phyloP scores from a whole-genome alignment of 2,113 vertebrate species.

The Nyctibius bracteatus region DNA sequence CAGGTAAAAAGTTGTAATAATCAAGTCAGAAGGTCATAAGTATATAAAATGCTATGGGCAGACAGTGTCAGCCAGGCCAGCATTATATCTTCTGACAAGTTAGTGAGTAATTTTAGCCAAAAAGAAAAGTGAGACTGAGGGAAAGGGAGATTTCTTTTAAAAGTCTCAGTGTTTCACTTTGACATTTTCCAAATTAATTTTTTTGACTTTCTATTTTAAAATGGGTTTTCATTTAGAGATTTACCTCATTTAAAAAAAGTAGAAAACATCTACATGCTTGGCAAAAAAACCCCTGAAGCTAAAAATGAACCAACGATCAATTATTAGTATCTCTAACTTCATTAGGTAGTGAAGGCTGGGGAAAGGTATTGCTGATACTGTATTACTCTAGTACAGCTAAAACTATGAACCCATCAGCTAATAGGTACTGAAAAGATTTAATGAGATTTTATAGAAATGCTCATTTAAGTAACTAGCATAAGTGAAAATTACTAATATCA shows the following conservation, averaged over 20 bases:
- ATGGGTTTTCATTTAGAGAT: not conserved
- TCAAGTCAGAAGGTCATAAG: not conserved
- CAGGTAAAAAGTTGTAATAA: not conserved
- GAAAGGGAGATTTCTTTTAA: not conserved
- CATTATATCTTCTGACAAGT: not conserved
- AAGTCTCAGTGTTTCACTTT: not conserved
- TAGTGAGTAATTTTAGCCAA: not conserved
- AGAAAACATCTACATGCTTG: not conserved
- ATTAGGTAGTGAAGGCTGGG: not conserved
- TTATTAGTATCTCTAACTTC: not conserved
- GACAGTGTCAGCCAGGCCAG: not conserved
- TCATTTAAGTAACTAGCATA: not conserved
- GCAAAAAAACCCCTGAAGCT: rapidly evolving
- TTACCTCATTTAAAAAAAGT: not conserved
- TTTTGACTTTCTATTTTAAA: not conserved
- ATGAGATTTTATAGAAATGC: not conserved
- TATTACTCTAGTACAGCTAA: not conserved
- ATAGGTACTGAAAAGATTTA: not conserved
- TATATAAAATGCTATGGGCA: not conserved
- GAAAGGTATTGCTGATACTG: not conserved
- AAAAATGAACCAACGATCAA: not conserved
- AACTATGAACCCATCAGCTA: not conserved
- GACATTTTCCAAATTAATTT: not conserved
- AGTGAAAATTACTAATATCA: conserved; percentile 5
- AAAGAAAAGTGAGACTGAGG: not conserved